Evolutionary conservation across 2,888 invertebrate species (phyloP), one percentile per base, ranked within the genome.

Genomic region (Rapana venosa): DNA sequence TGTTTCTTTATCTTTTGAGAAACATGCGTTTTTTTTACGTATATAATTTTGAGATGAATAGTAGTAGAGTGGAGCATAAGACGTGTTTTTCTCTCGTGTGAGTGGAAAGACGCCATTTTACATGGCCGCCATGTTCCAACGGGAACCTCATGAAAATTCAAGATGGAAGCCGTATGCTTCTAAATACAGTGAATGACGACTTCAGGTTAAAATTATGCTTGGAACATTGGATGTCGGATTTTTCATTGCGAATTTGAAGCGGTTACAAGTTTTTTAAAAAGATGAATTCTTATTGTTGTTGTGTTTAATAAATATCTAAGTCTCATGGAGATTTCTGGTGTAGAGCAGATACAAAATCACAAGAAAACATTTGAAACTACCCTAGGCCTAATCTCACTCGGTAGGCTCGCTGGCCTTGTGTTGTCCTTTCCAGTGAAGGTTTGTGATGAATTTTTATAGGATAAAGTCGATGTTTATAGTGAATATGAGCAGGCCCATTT

Each of bases 131-230:
- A 89, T 89, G 56, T 88, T 89, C 70, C 83, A 70, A 36, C 83
- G 84, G 89, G 89, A 89, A 85, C 70, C 70, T 85, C 61, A 84
- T 89, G 89, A 89, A 89, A 89, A 89, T 89, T 89, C 89, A 89
- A 89, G 89, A 89, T 89, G 89, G 89, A 70, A 11, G 85, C 74
- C 85, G 87, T 20, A 35, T 83, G 81, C 81, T 47, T 83, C 81
- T 83, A 83, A 83, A 83, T 83, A 26, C 47, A 83, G 81, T 26
- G 47, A 83, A 36, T 83, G 81, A 83, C 81, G 81, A 83, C 81
- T 83, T 83, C 26, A 36, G 47, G 81, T 26, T 47, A 83, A 47
- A 79, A 83, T 36, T 47, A 36, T 83, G 47, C 32, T 32, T 79
- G 8, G 22, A 79, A 32, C 79, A 79, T 35, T 35, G 79, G 32